These are phyloP conservation scores for Hylaea fasciaria DNA, from an alignment of 2,888 invertebrate species.

Conservation along the genomic window DNA sequence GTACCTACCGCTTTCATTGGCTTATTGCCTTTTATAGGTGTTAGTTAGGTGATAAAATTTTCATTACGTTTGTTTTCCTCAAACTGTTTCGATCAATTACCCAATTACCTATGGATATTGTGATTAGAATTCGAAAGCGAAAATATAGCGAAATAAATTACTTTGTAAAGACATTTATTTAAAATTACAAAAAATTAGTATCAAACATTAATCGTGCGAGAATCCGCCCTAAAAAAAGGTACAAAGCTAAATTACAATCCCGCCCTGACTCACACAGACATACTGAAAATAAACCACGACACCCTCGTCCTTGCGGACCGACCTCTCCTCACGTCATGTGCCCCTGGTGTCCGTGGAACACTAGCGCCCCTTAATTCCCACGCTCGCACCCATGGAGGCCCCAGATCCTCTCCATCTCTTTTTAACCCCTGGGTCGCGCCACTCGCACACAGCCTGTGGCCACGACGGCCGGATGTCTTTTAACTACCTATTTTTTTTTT, in stretches of 20 bases:
- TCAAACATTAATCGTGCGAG: neutral
- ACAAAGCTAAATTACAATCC: neutral
- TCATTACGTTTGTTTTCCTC: neutral
- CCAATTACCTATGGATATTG: no score
- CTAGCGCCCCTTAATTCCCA: slow-evolving; percentile 81
- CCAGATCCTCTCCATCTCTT: slow-evolving; percentile 62
- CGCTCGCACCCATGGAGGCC: slow-evolving; percentile 74
- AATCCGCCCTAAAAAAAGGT: slow-evolving; percentile 5
- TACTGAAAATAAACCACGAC: slow-evolving; percentile 36
- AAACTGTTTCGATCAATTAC: no score
- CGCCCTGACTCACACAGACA: slow-evolving; percentile 29
- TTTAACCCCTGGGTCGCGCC: slow-evolving; percentile 64
- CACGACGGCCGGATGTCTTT: slow-evolving; percentile 52
- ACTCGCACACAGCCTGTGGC: slow-evolving; percentile 57
- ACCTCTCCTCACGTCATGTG: slow-evolving; percentile 55
- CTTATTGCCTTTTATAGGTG: slow-evolving; percentile 6
- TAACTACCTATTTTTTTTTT: slow-evolving; percentile 34
- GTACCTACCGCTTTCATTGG: slow-evolving; percentile 8
- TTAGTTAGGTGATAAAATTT: slow-evolving; percentile 34
- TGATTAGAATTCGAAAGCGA: no score
- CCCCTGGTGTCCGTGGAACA: slow-evolving; percentile 71
- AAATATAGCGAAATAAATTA: no score
- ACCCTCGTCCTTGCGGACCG: slow-evolving; percentile 43
- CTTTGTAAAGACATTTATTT: no score
- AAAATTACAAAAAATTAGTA: no score